Conservation (phyloP, 2,113 vertebrate species). For the Arizona elegans region DNA sequence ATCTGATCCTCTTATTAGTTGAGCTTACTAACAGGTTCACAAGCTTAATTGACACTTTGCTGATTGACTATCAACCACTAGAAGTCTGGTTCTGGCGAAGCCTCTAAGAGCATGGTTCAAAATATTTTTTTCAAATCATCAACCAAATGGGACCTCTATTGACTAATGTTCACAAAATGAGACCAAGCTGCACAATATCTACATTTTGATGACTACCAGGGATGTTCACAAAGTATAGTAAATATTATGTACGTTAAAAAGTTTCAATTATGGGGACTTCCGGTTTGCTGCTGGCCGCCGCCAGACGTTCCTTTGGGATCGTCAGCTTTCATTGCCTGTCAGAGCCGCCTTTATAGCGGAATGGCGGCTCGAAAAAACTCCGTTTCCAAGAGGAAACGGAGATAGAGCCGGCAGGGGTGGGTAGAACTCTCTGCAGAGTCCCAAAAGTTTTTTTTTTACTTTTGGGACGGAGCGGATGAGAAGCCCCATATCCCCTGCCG, state of each 20-base stretch:
- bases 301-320: too few relatives aligned
- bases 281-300: too few relatives aligned
- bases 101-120: background rate
- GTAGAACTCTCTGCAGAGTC: too few relatives aligned
- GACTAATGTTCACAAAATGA: background rate
- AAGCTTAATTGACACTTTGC: background rate
- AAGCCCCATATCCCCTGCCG: too few relatives aligned
- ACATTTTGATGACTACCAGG: background rate
- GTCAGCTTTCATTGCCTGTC: too few relatives aligned
- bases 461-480: too few relatives aligned
- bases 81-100: background rate
- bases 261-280: background rate
- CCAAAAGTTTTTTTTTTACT: too few relatives aligned
- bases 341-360: too few relatives aligned
- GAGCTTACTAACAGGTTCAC: background rate
- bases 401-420: too few relatives aligned
- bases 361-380: too few relatives aligned
- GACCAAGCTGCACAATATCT: background rate
- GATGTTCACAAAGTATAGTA: background rate
- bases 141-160: background rate
- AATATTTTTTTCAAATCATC: background rate
- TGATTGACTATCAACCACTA: background rate
- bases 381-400: too few relatives aligned
- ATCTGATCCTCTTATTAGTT: background rate
- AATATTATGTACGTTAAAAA: background rate